Conservation (phyloP, 2,888 invertebrate genomes). For the Ormyrus nitidulus region DNA sequence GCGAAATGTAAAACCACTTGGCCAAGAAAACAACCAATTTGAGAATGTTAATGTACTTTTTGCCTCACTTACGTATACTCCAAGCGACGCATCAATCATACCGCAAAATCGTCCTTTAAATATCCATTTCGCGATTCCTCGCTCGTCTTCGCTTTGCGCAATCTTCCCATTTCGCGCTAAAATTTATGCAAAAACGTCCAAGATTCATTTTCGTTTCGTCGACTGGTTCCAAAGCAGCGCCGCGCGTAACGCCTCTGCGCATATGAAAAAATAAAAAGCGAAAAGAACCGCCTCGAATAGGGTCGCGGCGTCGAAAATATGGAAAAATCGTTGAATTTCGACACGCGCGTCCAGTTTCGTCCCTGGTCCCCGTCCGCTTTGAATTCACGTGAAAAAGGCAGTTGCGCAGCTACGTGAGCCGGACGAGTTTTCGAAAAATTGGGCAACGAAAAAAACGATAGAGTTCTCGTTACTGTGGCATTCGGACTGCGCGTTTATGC, state of each 20-base stretch:
- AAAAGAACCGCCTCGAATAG: not conserved
- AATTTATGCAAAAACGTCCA: conserved; percentile 16
- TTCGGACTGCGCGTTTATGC: not conserved
- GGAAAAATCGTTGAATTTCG: no score
- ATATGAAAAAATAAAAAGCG: conserved; percentile 9
- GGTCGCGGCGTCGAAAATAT: no score
- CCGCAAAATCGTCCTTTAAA: no score
- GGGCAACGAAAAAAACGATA: not conserved
- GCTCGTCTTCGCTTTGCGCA: not conserved
- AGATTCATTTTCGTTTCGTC: conserved; percentile 22
- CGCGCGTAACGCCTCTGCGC: not conserved
- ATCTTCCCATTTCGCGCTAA: conserved; percentile 10
- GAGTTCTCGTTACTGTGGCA: not conserved
- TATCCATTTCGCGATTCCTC: not conserved
- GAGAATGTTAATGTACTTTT: no score
- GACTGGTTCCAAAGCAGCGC: not conserved
- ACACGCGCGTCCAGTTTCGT: not conserved
- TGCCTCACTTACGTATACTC: no score
- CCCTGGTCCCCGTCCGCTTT: not conserved
- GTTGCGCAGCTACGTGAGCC: not conserved
- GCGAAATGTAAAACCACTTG: no score
- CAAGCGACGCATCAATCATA: no score
- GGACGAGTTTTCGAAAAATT: conserved; percentile 18
- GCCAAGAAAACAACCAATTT: no score
- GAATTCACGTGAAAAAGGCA: conserved; percentile 8